These are phyloP conservation scores for Todiramphus chloris DNA, from an alignment of 2,113 vertebrate genomes.

Conservation along the genomic window DNA sequence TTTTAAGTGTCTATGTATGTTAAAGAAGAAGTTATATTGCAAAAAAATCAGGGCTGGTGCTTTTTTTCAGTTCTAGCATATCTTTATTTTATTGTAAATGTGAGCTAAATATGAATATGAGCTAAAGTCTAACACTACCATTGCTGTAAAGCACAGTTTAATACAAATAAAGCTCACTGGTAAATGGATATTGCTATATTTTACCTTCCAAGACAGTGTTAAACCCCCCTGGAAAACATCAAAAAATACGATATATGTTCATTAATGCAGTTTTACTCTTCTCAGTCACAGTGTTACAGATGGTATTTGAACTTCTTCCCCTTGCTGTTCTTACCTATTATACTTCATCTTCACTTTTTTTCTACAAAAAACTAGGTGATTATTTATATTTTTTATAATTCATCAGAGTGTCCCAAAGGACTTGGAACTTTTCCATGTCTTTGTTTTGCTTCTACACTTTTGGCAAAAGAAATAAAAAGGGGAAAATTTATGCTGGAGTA, in stretches of 20 bases:
- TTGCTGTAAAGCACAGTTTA: neutral
- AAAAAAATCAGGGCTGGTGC: neutral
- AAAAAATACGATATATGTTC: neutral
- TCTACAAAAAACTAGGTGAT: neutral
- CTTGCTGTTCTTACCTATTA: neutral
- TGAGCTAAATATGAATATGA: neutral
- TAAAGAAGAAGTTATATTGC: neutral
- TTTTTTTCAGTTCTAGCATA: neutral
- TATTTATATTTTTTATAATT: constrained; percentile 3
- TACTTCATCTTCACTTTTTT: neutral
- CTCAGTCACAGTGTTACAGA: neutral
- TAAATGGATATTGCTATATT: neutral
- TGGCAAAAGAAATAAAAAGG: constrained; percentile 32
- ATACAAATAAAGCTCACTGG: neutral
- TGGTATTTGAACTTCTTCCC: neutral
- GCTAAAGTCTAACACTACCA: neutral
- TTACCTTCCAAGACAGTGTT: neutral
- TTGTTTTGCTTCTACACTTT: constrained; percentile 41
- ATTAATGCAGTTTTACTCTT: neutral
- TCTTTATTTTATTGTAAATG: neutral
- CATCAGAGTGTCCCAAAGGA: neutral
- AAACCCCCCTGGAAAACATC: neutral
- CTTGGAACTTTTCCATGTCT: constrained; percentile 15
- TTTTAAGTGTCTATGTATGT: neutral
- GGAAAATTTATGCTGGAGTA: constrained; percentile 19